Percentiles rank a stretch among this genome's conserved stretches.
phyloP scores from a whole-genome alignment of 1,140 invertebrate genomes.

The Parapsyche elsis region DNA sequence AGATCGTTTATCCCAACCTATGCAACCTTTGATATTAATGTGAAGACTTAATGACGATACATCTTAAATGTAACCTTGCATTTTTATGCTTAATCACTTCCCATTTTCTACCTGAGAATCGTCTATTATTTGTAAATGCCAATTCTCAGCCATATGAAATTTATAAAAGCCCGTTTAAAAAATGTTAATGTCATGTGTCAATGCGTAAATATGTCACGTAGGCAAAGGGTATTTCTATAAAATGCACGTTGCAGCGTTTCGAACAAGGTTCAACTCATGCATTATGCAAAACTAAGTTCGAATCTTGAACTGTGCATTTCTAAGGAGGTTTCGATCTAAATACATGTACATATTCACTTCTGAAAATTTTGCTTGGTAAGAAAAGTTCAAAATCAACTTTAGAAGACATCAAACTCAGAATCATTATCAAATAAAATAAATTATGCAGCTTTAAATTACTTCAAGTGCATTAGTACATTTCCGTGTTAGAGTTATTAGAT shows the following conservation, averaged over 20 bases:
- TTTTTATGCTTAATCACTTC: not conserved
- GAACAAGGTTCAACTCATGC: not conserved
- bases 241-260: not conserved
- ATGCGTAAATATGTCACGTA: not conserved
- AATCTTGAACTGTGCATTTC: conserved; percentile 10
- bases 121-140: not conserved
- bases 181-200: too few species aligned
- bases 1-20: too few species aligned
- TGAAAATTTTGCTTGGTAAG: too few species aligned
- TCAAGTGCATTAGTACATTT: too few species aligned
- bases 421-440: too few species aligned
- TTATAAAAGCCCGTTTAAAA: not conserved
- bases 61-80: not conserved
- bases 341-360: too few species aligned
- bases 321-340: not conserved
- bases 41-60: too few species aligned
- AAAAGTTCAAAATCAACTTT: too few species aligned
- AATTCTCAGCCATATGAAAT: not conserved
- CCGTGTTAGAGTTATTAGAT: too few species aligned
- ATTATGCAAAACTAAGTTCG: conserved; percentile 15
- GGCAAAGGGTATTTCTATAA: not conserved
- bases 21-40: too few species aligned
- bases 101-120: not conserved
- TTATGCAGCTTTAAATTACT: too few species aligned
- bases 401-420: too few species aligned